A percentile compares a stretch with the other conserved stretches of the same genome.
Evolutionary conservation across 2,797 vertebrate genomes (phyloP).

Genomic region (Hirundo rustica): DNA sequence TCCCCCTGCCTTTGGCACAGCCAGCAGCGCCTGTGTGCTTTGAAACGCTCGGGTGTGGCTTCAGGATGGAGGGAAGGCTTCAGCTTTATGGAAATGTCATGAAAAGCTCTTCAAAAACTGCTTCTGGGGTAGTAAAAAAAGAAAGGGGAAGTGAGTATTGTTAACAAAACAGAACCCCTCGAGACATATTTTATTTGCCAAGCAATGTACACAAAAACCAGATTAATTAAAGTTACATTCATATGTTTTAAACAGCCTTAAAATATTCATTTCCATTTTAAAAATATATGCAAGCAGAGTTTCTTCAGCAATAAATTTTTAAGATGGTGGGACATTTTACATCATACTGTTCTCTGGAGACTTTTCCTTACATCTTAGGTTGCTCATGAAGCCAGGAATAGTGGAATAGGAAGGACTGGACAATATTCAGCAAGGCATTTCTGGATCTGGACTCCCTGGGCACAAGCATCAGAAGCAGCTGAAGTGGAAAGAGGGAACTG

Average conservation of each 20-base stretch:
- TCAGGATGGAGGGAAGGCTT: not conserved
- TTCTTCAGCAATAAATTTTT: slow-evolving; percentile 60
- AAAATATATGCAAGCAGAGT: slow-evolving; percentile 39
- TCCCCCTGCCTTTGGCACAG: not conserved
- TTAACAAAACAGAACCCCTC: not conserved
- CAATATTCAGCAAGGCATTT: not conserved
- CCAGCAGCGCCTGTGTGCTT: not conserved
- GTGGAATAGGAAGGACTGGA: not conserved
- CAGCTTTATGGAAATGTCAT: not conserved
- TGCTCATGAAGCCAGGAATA: not conserved
- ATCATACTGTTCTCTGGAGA: not conserved
- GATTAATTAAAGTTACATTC: slow-evolving; percentile 52
- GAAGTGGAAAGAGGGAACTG: not conserved
- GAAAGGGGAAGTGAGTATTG: not conserved
- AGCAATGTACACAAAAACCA: slow-evolving; percentile 31
- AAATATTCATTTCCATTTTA: slow-evolving; percentile 64
- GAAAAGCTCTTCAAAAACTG: not conserved
- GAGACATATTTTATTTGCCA: slow-evolving; percentile 30
- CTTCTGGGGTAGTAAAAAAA: not conserved
- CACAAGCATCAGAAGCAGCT: not conserved
- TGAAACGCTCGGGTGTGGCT: not conserved
- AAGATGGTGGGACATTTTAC: slow-evolving; percentile 34
- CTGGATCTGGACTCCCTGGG: not conserved
- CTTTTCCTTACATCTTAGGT: not conserved
- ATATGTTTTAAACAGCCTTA: slow-evolving; percentile 52